Percentiles rank a stretch among this genome's conserved stretches.
Evolutionary conservation across 2,888 invertebrate species (phyloP).

Genomic region (Spodoptera littoralis): DNA sequence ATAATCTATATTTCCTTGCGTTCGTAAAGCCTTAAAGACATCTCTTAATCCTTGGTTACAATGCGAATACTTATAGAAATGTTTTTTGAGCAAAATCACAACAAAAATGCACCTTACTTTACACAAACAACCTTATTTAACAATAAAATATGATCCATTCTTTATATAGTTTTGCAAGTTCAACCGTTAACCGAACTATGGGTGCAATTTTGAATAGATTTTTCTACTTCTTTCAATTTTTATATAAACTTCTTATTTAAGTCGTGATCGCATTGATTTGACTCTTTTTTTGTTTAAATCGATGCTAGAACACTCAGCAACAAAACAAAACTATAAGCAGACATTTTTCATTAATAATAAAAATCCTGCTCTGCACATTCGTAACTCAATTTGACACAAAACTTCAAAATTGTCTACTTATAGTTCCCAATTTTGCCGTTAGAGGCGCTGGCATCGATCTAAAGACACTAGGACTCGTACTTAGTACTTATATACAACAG

Average conservation of each 20-base stretch:
- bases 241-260: slow-evolving; percentile 28
- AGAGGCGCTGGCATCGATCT: slow-evolving; percentile 22
- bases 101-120: slow-evolving; percentile 54
- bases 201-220: slow-evolving; percentile 57
- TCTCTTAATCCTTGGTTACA: slow-evolving; percentile 24
- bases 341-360: no score
- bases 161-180: slow-evolving; percentile 45
- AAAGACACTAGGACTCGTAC: slow-evolving; percentile 10
- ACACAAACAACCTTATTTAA: slow-evolving; percentile 26
- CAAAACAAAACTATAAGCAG: no score
- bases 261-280: slow-evolving; percentile 31
- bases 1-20: no score
- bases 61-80: slow-evolving; percentile 36
- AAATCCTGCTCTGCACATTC: no score
- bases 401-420: not conserved
- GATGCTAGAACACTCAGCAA: not conserved
- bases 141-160: slow-evolving; percentile 29
- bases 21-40: slow-evolving; percentile 8
- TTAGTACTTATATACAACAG: slow-evolving; percentile 46
- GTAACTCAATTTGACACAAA: not conserved
- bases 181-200: slow-evolving; percentile 13
- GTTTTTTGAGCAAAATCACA: slow-evolving; percentile 56
- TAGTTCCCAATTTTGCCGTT: slow-evolving; percentile 7
- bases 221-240: slow-evolving; percentile 19
- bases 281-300: slow-evolving; percentile 5